Base-by-base conservation (phyloP, 2,888 invertebrate species). In the Athetis lepigone region DNA sequence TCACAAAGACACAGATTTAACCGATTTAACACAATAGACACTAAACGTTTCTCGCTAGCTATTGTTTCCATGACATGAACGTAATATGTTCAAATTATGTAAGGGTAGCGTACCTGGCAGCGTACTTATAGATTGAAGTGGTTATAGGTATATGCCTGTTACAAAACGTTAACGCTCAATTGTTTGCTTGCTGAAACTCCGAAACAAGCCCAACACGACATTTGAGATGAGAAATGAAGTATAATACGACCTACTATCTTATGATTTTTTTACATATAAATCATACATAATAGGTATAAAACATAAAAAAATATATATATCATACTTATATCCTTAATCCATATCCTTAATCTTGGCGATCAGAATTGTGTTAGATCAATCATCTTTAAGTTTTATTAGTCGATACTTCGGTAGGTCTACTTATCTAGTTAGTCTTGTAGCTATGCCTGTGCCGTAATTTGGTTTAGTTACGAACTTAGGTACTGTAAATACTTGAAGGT, bases 61-160 rank as follows among this genome's bases (percentile, higher is more conserved):
- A 66, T 75, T 75, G 74, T 74, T 66, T 40, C 25, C 54, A 60
- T 50, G 69, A 33, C 54, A 60, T 50, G 69, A 33, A 23, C 18
- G 33, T 39, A 51, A 67, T 52, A 60, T 21, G 42, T 21, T 57
- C 45, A 47, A 55, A 19, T 46, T 21, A 33, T 33, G 25, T 33
- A 50, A 40, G n/a, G n/a, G n/a, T n/a, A n/a, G n/a, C n/a, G 33
- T 33, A 4, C 25, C 33, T 33, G 8, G n/a, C n/a, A n/a, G n/a
- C n/a, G n/a, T n/a, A n/a, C n/a, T n/a, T n/a, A n/a, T n/a, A n/a
- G n/a, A n/a, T n/a, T n/a, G n/a, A n/a, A n/a, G n/a, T n/a, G n/a
- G n/a, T n/a, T n/a, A n/a, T n/a, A n/a, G n/a, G n/a, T n/a, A n/a
- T n/a, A 21, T 19, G 25, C 8, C 33, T 50, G 27, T 25, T 36